Conservation (phyloP, 2,888 invertebrate genomes). For the Drosophila diplacantha region DNA sequence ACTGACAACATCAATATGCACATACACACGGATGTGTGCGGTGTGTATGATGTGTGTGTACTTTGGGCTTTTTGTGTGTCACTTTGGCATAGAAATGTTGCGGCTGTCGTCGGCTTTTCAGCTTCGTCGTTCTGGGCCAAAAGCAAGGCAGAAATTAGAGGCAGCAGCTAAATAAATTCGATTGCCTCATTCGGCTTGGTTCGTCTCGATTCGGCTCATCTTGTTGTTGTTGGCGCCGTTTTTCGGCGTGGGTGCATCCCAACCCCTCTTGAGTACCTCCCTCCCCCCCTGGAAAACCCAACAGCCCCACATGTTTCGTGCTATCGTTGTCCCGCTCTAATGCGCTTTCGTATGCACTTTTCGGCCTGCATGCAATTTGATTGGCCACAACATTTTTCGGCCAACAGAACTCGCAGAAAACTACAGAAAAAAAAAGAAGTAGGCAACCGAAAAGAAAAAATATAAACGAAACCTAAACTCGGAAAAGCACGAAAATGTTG, state of each 20-base stretch:
- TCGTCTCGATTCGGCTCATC: conserved; percentile 53
- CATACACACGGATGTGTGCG: conserved; percentile 2
- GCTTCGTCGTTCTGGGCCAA: conserved; percentile 31
- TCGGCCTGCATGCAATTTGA: conserved; percentile 70
- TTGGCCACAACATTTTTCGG: conserved; percentile 66
- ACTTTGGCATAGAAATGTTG: conserved; percentile 69
- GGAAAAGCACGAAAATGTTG: conserved; percentile 37
- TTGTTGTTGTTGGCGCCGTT: conserved; percentile 12
- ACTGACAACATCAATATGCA: conserved; percentile 65
- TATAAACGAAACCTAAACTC: conserved; percentile 47
- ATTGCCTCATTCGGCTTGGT: conserved; percentile 61
- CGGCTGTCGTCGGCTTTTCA: conserved; percentile 59
- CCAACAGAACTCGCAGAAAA: conserved; percentile 41
- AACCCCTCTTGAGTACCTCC: background rate
- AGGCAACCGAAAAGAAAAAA: background rate
- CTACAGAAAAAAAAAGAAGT: background rate
- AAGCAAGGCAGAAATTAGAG: conserved; percentile 61
- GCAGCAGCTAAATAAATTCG: conserved; percentile 67
- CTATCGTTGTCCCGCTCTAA: conserved; percentile 69
- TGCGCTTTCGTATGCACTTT: conserved; percentile 71
- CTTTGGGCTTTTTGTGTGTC: conserved; percentile 65
- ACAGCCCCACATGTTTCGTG: conserved; percentile 47
- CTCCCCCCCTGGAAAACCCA: background rate
- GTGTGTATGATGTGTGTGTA: conserved; percentile 25
- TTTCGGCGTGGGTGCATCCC: conserved; percentile 58